A percentile compares a stretch with the other conserved stretches of the same genome.
phyloP scores from a whole-genome alignment of 2,888 invertebrate species.

The Scrobipalpa atriplicella region DNA sequence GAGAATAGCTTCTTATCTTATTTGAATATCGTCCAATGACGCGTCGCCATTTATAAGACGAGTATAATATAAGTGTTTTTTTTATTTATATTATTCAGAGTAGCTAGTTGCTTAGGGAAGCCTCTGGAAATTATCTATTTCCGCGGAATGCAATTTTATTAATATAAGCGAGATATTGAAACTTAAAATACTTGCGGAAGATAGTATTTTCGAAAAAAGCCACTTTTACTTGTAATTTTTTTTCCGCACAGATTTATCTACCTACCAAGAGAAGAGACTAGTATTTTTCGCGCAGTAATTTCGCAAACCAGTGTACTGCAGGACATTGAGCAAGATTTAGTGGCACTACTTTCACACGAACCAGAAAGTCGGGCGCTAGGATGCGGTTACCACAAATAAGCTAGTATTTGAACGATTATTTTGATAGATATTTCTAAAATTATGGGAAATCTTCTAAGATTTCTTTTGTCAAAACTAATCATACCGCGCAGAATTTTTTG shows the following conservation, averaged over 20 bases:
- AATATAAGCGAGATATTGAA: too few species aligned
- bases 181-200: too few species aligned
- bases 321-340: constrained; percentile 12
- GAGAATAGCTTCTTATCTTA: constrained; percentile 1
- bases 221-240: not conserved
- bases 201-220: not conserved
- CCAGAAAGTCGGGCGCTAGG: constrained; percentile 4
- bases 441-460: too few species aligned
- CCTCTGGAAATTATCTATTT: too few species aligned
- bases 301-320: not conserved
- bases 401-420: not conserved
- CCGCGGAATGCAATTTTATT: too few species aligned
- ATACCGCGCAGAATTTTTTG: too few species aligned
- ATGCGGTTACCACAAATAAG: not conserved
- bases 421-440: not conserved
- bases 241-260: not conserved
- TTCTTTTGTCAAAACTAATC: too few species aligned
- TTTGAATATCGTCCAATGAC: constrained; percentile 6
- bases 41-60: constrained; percentile 8
- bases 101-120: too few species aligned
- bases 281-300: not conserved
- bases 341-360: not conserved
- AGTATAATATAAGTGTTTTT: too few species aligned
- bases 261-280: not conserved
- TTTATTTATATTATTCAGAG: not conserved